phyloP scores from a whole-genome alignment of 2,797 vertebrate genomes.

The Acipenser oxyrinchus region DNA sequence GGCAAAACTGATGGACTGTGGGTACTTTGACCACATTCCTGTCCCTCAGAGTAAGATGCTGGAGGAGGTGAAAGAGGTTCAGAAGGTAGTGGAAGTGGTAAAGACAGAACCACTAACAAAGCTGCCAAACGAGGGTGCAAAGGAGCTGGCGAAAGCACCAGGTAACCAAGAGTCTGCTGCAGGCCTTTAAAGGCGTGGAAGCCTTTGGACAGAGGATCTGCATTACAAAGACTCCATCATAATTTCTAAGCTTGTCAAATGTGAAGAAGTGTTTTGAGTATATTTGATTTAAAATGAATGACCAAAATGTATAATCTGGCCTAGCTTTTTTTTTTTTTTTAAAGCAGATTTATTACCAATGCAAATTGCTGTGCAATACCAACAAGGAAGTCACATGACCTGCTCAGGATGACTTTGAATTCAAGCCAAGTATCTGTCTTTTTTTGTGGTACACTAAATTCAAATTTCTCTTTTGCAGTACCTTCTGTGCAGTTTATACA shows the following conservation, averaged over 20 bases:
- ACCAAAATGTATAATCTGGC: too few relatives aligned
- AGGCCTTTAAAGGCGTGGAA: too few relatives aligned
- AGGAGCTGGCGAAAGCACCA: conserved; percentile 45
- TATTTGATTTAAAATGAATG: too few relatives aligned
- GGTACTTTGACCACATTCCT: conserved; percentile 79
- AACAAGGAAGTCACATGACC: too few relatives aligned
- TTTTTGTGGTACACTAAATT: too few relatives aligned
- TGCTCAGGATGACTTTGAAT: neutral
- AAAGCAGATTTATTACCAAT: too few relatives aligned
- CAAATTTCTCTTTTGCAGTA: conserved; percentile 44
- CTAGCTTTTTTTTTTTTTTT: too few relatives aligned
- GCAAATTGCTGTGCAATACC: too few relatives aligned
- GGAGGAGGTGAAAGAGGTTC: conserved; percentile 15
- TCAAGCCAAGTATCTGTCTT: neutral
- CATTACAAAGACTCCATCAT: neutral
- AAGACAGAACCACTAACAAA: conserved; percentile 40
- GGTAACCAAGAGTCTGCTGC: conserved; percentile 28
- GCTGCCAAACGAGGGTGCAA: conserved; percentile 24
- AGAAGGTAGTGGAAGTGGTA: conserved; percentile 30
- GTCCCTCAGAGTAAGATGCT: conserved; percentile 48
- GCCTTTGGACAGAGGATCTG: too few relatives aligned
- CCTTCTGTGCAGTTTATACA: conserved; percentile 47
- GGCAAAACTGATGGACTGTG: conserved; percentile 66
- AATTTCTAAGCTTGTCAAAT: neutral
- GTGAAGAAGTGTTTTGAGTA: neutral